phyloP scores from a whole-genome alignment of 2,888 invertebrate species.

The Melanchra persicariae region DNA sequence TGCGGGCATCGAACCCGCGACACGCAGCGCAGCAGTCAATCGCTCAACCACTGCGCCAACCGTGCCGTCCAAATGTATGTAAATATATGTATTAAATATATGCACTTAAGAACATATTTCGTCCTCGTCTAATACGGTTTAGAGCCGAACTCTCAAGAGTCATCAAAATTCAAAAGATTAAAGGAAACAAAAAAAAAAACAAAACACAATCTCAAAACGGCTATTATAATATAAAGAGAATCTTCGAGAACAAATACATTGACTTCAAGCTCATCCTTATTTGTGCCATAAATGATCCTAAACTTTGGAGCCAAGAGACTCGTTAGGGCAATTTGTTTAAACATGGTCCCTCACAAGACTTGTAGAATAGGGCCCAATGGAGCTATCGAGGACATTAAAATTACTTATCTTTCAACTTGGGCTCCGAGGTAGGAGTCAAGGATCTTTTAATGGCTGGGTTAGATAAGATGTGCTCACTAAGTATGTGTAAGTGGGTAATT shows the following conservation, averaged over 20 bases:
- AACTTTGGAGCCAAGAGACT: constrained; percentile 54
- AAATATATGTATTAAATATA: no score
- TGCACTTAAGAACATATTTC: no score
- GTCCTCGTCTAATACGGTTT: no score
- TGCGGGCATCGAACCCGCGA: no score
- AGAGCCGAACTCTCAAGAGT: neutral
- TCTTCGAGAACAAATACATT: constrained; percentile 44
- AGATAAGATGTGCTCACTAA: constrained; percentile 26
- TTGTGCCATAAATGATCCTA: constrained; percentile 49
- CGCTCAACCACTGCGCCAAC: no score
- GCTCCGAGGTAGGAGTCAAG: constrained; percentile 22
- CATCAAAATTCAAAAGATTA: neutral
- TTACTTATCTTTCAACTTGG: constrained; percentile 60
- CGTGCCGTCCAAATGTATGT: no score
- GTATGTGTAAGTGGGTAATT: constrained; percentile 26
- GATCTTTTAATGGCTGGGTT: constrained; percentile 41
- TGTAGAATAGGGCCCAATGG: constrained; percentile 48
- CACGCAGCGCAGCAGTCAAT: no score
- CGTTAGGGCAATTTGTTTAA: constrained; percentile 64
- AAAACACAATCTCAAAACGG: constrained; percentile 19
- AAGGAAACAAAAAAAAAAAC: neutral
- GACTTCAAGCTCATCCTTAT: constrained; percentile 31
- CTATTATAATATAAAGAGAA: constrained; percentile 33
- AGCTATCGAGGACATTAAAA: constrained; percentile 60
- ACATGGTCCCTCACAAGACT: constrained; percentile 46